Evolutionary conservation across 2,113 vertebrate genomes (phyloP).

Genomic region (Crotalus horridus): DNA sequence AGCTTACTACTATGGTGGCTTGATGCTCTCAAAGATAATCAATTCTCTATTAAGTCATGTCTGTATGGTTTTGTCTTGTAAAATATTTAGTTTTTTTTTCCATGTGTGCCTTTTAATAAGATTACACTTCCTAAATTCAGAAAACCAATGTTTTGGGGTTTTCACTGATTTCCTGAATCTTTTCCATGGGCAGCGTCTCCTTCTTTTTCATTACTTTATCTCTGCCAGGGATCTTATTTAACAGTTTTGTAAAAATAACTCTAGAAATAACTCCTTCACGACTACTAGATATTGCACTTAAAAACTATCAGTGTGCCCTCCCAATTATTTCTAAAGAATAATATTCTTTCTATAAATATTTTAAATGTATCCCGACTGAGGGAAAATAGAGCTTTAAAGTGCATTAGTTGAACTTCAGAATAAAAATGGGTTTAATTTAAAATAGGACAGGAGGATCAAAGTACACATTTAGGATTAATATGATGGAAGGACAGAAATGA

Average conservation of each 20-base stretch:
- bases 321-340: slow-evolving; percentile 32
- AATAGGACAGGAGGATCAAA: slow-evolving; percentile 1
- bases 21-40: not conserved
- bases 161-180: not conserved
- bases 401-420: not conserved
- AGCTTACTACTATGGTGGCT: not conserved
- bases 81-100: not conserved
- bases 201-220: slow-evolving; percentile 33
- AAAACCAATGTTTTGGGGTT: not conserved
- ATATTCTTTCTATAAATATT: not conserved
- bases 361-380: slow-evolving; percentile 42
- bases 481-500: not conserved
- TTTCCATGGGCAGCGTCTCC: not conserved
- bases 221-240: slow-evolving; percentile 20
- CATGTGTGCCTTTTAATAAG: not conserved
- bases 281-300: slow-evolving; percentile 43
- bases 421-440: slow-evolving; percentile 38
- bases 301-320: slow-evolving; percentile 17
- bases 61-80: not conserved
- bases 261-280: slow-evolving; percentile 42
- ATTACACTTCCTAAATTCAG: not conserved
- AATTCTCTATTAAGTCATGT: not conserved
- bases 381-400: slow-evolving; percentile 13
- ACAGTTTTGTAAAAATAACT: slow-evolving; percentile 32
- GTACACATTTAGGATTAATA: not conserved